Evolutionary conservation across 2,113 vertebrate species (phyloP).

Genomic region (Ictalurus furcatus): DNA sequence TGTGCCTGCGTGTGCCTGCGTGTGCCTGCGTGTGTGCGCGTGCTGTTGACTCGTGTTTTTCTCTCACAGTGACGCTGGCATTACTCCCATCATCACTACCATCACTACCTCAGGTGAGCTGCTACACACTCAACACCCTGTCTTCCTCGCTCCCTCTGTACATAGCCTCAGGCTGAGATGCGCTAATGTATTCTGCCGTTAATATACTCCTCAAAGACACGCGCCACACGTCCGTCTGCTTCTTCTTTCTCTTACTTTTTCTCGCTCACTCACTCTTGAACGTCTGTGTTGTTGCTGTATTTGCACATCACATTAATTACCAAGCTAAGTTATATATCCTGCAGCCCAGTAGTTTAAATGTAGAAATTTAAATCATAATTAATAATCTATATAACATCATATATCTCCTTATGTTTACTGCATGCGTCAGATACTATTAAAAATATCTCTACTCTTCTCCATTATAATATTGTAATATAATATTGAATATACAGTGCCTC

Average conservation of each 20-base stretch:
- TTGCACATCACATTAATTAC: slow-evolving; percentile 42
- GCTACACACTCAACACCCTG: slow-evolving; percentile 10
- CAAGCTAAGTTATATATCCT: slow-evolving; percentile 13
- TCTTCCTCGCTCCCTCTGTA: slow-evolving; percentile 19
- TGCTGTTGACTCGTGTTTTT: slow-evolving; percentile 50
- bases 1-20: slow-evolving; percentile 11
- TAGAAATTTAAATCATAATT: background rate
- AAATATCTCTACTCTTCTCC: background rate
- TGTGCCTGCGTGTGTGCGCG: slow-evolving; percentile 8
- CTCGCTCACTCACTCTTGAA: slow-evolving; percentile 31
- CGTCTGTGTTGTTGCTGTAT: slow-evolving; percentile 37
- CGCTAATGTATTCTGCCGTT: slow-evolving; percentile 51
- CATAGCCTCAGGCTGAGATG: slow-evolving; percentile 48
- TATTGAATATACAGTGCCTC: background rate
- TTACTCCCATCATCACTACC: slow-evolving; percentile 84
- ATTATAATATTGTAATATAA: background rate
- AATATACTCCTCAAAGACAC: slow-evolving; percentile 49
- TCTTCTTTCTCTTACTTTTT: slow-evolving; percentile 36
- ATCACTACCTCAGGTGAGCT: slow-evolving; percentile 87
- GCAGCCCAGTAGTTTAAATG: slow-evolving; percentile 28
- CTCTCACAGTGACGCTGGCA: slow-evolving; percentile 87
- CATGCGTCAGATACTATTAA: background rate
- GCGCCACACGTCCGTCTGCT: slow-evolving; percentile 37
- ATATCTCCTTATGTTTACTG: background rate
- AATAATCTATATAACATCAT: background rate